Conservation (phyloP, 2,888 invertebrate species). For the Parelbella ahira region DNA sequence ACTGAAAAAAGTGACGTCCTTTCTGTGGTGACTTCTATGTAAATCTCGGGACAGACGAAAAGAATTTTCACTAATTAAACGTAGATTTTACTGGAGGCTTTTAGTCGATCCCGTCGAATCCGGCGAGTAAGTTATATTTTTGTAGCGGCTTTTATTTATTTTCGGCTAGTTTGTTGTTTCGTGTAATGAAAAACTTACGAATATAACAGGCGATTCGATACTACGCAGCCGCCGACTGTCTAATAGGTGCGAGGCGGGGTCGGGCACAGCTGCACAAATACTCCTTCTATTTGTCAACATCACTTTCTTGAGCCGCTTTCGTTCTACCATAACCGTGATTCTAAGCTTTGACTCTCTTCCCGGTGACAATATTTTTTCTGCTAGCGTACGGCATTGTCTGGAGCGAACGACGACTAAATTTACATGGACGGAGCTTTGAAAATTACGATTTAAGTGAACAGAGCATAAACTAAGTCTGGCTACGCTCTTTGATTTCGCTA, state of each 20-base stretch:
- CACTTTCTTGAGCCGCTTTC: slow-evolving; percentile 54
- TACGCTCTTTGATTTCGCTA: slow-evolving; percentile 34
- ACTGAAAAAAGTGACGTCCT: slow-evolving; percentile 64
- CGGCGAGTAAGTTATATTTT: slow-evolving; percentile 46
- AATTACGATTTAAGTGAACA: slow-evolving; percentile 10
- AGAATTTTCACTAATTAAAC: slow-evolving; percentile 68
- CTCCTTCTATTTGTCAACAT: slow-evolving; percentile 65
- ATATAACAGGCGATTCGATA: slow-evolving; percentile 32
- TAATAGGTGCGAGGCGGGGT: slow-evolving; percentile 36
- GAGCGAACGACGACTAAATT: slow-evolving; percentile 46
- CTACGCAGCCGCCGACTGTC: slow-evolving; percentile 34
- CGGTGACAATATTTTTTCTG: slow-evolving; percentile 31
- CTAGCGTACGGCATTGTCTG: slow-evolving; percentile 45
- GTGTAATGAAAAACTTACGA: slow-evolving; percentile 41
- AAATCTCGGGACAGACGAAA: slow-evolving; percentile 61
- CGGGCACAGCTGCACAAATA: slow-evolving; percentile 65
- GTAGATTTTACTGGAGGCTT: slow-evolving; percentile 46
- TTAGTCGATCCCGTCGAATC: slow-evolving; percentile 52
- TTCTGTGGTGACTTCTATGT: slow-evolving; percentile 73
- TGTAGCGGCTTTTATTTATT: slow-evolving; percentile 47
- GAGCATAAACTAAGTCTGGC: slow-evolving; percentile 7
- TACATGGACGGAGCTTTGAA: slow-evolving; percentile 35
- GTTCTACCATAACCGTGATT: slow-evolving; percentile 58
- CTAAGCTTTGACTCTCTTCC: slow-evolving; percentile 53
- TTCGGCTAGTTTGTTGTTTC: slow-evolving; percentile 44